These are phyloP conservation scores for Montipora efflorescens DNA, from an alignment of 64 coral and sea anemone species.

Conservation along the genomic window DNA sequence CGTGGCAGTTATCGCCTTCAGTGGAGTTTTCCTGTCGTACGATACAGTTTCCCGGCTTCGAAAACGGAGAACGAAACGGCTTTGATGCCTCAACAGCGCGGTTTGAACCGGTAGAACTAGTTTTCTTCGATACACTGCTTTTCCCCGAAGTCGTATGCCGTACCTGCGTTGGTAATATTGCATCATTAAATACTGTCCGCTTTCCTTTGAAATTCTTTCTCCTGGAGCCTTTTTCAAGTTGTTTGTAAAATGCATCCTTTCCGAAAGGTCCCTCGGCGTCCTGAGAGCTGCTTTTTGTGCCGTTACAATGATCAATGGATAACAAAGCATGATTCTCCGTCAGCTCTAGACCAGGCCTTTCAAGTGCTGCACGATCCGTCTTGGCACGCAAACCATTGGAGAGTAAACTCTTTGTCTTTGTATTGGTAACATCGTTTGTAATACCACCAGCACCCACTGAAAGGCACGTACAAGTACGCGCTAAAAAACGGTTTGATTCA, in stretches of 20 bases:
- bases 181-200: not conserved
- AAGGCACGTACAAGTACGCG: not conserved
- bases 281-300: not conserved
- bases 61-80: conserved; percentile 31
- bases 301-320: not conserved
- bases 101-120: not conserved
- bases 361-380: not conserved
- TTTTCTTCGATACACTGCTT: not conserved
- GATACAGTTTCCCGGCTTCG: not conserved
- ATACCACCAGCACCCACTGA: not conserved
- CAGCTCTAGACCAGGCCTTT: not conserved
- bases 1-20: not conserved
- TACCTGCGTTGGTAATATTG: not conserved
- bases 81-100: not conserved
- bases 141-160: not conserved
- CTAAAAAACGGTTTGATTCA: not conserved
- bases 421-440: not conserved
- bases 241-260: not conserved
- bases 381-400: not conserved
- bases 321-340: not conserved
- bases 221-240: not conserved
- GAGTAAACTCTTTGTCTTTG: not conserved
- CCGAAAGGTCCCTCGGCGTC: not conserved
- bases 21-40: not conserved
- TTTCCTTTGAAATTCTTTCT: not conserved